A percentile compares a stretch with the other conserved stretches of the same genome.
These are phyloP conservation scores for Leptopterna dolabrata DNA, from an alignment of 2,888 invertebrate species.

Conservation along the genomic window DNA sequence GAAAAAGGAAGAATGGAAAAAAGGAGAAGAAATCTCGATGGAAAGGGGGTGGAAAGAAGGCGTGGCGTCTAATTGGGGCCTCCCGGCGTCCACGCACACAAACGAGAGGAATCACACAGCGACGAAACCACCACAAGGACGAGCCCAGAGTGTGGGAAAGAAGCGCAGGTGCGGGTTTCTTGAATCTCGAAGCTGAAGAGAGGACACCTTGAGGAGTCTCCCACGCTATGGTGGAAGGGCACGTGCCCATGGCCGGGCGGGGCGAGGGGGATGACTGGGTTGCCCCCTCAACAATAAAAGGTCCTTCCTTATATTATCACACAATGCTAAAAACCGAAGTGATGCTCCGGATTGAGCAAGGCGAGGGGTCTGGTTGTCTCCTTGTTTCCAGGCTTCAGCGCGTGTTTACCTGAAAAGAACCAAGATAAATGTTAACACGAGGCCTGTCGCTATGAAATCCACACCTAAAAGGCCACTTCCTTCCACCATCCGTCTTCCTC, in stretches of 20 bases:
- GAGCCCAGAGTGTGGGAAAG: slow-evolving; percentile 71
- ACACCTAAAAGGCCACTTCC: neutral
- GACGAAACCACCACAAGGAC: slow-evolving; percentile 28
- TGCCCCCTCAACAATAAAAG: slow-evolving; percentile 15
- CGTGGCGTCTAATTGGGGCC: slow-evolving; percentile 55
- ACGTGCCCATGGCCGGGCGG: slow-evolving; percentile 14
- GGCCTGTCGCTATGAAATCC: neutral
- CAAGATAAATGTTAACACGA: slow-evolving; percentile 23
- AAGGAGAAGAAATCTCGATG: neutral
- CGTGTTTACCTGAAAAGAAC: slow-evolving; percentile 27
- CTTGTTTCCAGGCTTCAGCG: neutral
- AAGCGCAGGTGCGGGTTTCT: slow-evolving; percentile 71
- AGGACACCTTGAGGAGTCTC: slow-evolving; percentile 53
- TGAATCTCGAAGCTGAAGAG: slow-evolving; percentile 11
- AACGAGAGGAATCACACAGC: neutral
- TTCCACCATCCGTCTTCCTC: neutral
- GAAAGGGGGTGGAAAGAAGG: slow-evolving; percentile 21
- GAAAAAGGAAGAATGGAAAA: neutral
- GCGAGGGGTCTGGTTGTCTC: neutral
- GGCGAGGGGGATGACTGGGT: neutral
- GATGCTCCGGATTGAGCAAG: slow-evolving; percentile 20
- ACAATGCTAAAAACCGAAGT: slow-evolving; percentile 10
- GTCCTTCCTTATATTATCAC: slow-evolving; percentile 31
- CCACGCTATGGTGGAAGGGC: slow-evolving; percentile 47
- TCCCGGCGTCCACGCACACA: slow-evolving; percentile 32